Base-by-base conservation (phyloP, 2,888 invertebrate species). In the Agrochola lota region DNA sequence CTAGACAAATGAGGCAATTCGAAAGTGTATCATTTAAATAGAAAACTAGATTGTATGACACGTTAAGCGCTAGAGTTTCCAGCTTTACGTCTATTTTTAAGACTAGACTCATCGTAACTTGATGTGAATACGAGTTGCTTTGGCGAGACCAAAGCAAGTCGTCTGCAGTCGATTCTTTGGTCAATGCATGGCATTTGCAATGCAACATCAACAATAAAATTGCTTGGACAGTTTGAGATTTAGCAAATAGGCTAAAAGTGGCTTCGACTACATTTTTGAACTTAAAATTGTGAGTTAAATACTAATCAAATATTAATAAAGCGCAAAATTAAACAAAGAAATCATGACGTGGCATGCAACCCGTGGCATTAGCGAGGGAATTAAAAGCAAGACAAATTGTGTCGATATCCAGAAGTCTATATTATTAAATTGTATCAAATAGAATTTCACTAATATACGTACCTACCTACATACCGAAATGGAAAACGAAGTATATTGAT, bases 21-120 rank as follows among this genome's bases (percentile, higher is more conserved):
- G 91, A 92, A 91, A 92, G 91, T 91, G 83, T 89, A 90, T 90
- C 88, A 91, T 91, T 92, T 92, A 91, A 91, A 92, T 91, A 91
- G 92, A 91, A 92, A 92, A 91, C 92, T 89, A 85, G 91, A 91
- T 87, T 89, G 83, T 89, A 86, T 89, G 89, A 89, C 89, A 90
- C 80, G 87, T 87, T 84, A 79, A 86, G 78, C 76, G 79, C 63
- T 85, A 87, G 83, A 57, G 81, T 71, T 63, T 66, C 88, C 87
- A 88, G 52, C 70, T 71, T 79, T 68, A 17, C 1, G n/a, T 35
- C 59, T 69, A 76, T 81, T 71, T 81, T 76, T 62, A 84, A 71
- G 84, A 84, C 78, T 67, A n/a, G 67, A 67, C 35, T 63, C 49
- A 52, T 60, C 26, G 23, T 43, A 40, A 17, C n/a, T 77, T 59